Base-by-base conservation (phyloP, 1,140 invertebrate species). In the Venturia canescens region DNA sequence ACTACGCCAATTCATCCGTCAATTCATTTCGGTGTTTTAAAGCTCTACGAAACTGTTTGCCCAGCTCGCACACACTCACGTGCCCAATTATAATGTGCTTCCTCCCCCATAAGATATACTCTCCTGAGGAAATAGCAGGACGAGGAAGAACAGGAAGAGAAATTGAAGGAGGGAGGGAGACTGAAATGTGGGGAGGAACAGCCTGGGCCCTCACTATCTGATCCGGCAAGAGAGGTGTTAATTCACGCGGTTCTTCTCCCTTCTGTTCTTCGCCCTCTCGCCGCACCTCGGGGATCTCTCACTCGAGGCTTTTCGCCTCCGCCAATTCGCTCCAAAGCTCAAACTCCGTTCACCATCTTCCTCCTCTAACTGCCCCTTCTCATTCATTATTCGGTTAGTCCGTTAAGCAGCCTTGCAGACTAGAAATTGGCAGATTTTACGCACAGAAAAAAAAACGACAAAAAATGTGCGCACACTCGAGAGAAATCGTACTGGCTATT, bases 191-290 rank as follows among this genome's bases (percentile, higher is more conserved):
- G 44, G 18, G 50, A 34, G 34, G 53, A 78, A 72, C 16, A 76
- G 31, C 76, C 31, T 77, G 71, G 34, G 80, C 76, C 80, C 83
- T 84, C 86, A 83, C 82, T 89, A 90, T 89, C 89, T 90, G 90
- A 91, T 90, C 85, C 82, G 83, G 86, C 86, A 84, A 85, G 86
- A 88, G 88, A 90, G 89, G 89, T 91, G 90, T 90, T 91, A 91
- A 91, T 91, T 90, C 89, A 88, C 88, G 86, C 87, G 87, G 85
- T 82, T 84, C 84, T 82, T 84, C 83, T 77, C 83, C 83, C 85
- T 80, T 78, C 82, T 84, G 79, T 69, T 71, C 77, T 79, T 82
- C 81, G 53, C 82, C 79, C 82, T 78, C 79, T 83, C 77, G 50
- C 66, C 79, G 82, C 70, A 78, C 66, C 38, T 48, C 75, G 71